Evolutionary conservation across 2,797 vertebrate genomes (phyloP).

Genomic region (Cetoscarus ocellatus): DNA sequence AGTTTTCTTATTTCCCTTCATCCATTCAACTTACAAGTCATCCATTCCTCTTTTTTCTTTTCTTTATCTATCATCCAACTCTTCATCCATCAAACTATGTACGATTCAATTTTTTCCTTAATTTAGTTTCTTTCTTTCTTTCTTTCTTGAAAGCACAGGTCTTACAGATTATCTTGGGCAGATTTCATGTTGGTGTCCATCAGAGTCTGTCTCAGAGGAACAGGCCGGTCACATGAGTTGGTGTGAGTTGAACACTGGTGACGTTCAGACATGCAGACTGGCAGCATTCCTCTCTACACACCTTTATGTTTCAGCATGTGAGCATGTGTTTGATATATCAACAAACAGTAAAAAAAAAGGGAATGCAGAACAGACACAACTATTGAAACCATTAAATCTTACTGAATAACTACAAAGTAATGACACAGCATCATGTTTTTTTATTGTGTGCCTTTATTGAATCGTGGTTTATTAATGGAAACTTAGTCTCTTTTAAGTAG

Average conservation of each 20-base stretch:
- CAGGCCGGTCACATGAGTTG: slow-evolving; percentile 25
- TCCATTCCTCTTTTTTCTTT: too few relatives aligned
- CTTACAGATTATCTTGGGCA: too few relatives aligned
- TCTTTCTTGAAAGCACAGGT: too few relatives aligned
- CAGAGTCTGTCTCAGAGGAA: neutral
- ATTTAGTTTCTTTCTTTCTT: too few relatives aligned
- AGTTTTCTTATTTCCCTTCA: too few relatives aligned
- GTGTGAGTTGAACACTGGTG: slow-evolving; percentile 24
- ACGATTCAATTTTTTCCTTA: too few relatives aligned
- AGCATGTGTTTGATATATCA: neutral
- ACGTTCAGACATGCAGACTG: slow-evolving; percentile 50
- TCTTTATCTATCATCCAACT: too few relatives aligned
- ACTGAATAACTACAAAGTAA: neutral
- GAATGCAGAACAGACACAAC: neutral
- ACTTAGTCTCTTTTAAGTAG: slow-evolving; percentile 18
- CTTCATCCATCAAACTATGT: too few relatives aligned
- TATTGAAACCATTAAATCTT: neutral
- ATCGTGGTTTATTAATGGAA: slow-evolving; percentile 11
- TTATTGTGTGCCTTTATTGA: neutral
- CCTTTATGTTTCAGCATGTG: slow-evolving; percentile 22
- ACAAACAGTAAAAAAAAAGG: neutral
- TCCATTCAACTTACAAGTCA: too few relatives aligned
- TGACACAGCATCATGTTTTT: neutral
- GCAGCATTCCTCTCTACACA: slow-evolving; percentile 63
- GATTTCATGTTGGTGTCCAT: too few relatives aligned